Conservation (phyloP, 2,113 vertebrate genomes). For the Pseudois nayaur region DNA sequence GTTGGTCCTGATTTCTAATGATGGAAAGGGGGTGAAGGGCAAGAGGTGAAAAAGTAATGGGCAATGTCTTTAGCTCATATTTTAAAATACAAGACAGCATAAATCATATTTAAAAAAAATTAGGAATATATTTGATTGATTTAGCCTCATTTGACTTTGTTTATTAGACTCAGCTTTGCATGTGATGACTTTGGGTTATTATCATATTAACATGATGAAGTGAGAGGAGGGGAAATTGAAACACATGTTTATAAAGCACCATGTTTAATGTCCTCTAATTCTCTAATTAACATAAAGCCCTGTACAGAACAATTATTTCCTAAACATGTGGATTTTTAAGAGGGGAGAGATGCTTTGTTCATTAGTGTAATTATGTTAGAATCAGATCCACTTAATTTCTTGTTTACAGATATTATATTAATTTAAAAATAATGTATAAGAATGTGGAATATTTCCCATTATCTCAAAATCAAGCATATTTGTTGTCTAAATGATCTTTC, state of each 20-base stretch:
- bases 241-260: not conserved
- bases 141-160: not conserved
- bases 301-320: conserved; percentile 32
- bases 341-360: not conserved
- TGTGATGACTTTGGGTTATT: not conserved
- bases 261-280: conserved; percentile 8
- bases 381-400: not conserved
- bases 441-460: not conserved
- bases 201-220: not conserved
- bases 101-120: not conserved
- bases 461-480: not conserved
- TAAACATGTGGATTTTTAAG: conserved; percentile 29
- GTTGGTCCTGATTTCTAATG: not conserved
- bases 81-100: not conserved
- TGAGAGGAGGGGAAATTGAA: conserved; percentile 29
- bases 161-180: not conserved
- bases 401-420: not conserved
- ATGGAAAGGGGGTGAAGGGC: not conserved
- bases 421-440: not conserved
- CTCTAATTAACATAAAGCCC: not conserved
- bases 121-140: not conserved
- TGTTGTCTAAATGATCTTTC: conserved; percentile 27
- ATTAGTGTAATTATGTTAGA: conserved; percentile 45
- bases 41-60: not conserved
- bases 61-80: not conserved